Evolutionary conservation across 2,797 vertebrate species (phyloP).

Genomic region (Rhynchonycteris naso): DNA sequence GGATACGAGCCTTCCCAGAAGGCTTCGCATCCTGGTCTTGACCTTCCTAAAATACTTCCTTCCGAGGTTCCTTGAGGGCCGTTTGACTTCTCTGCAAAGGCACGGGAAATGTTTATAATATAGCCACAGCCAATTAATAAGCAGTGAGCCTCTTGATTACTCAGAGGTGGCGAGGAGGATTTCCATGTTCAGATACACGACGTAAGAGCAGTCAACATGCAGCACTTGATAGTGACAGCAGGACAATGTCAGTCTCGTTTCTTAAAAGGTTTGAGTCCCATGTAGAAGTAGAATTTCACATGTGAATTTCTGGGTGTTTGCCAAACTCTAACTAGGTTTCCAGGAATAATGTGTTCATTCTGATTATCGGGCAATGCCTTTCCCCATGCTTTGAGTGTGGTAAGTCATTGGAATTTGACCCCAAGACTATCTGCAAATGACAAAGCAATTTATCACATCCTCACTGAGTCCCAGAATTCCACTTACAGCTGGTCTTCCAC

Average conservation of each 20-base stretch:
- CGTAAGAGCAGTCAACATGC: not conserved
- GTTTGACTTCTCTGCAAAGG: constrained; percentile 4
- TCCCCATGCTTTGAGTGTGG: not conserved
- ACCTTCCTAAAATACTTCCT: not conserved
- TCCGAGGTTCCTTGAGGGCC: not conserved
- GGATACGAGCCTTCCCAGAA: not conserved
- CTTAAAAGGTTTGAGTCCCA: not conserved
- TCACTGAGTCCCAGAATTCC: not conserved
- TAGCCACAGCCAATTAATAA: not conserved
- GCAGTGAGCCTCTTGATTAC: not conserved
- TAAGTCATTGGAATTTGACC: constrained; percentile 72
- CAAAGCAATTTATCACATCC: constrained; percentile 44
- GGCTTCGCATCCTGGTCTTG: not conserved
- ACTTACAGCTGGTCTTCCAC: not conserved
- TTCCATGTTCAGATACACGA: not conserved
- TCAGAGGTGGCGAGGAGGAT: not conserved
- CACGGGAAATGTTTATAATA: not conserved
- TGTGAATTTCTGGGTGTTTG: constrained; percentile 9
- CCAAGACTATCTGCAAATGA: constrained; percentile 44
- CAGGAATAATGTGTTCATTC: constrained; percentile 51
- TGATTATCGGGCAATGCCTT: constrained; percentile 17
- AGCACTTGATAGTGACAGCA: not conserved
- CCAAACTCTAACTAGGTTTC: constrained; percentile 56
- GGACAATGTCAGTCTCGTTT: not conserved
- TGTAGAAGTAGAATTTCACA: not conserved